These are phyloP conservation scores for Mustela lutreola DNA, from an alignment of 2,113 vertebrate genomes.

Conservation along the genomic window DNA sequence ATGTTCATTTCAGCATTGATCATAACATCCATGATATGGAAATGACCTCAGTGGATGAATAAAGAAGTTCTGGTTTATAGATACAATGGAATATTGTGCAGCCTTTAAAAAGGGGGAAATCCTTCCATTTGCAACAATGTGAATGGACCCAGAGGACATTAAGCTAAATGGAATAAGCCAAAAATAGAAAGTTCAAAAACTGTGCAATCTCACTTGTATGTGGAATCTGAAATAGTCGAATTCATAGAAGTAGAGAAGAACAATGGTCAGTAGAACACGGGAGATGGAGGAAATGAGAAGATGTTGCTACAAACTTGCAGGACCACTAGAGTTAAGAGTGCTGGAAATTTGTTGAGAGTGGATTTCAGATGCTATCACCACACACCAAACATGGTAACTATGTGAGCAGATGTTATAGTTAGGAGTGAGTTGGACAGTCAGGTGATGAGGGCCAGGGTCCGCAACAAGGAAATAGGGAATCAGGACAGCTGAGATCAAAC, in stretches of 20 bases:
- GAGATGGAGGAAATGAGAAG: too few species aligned
- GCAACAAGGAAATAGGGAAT: neutral
- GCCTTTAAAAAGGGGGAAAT: neutral
- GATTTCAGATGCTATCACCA: neutral
- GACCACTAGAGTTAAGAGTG: neutral
- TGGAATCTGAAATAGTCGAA: neutral
- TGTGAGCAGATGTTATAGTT: neutral
- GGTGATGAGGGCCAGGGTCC: neutral
- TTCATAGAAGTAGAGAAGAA: neutral
- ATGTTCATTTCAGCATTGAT: fast-evolving
- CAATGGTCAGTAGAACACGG: too few species aligned
- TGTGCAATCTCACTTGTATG: too few species aligned
- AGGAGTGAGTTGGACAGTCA: neutral
- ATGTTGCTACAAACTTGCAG: neutral
- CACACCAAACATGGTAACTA: neutral
- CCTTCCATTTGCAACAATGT: too few species aligned
- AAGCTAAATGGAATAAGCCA: neutral
- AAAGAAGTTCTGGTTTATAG: neutral
- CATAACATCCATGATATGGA: neutral
- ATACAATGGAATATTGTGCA: too few species aligned
- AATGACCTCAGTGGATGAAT: neutral
- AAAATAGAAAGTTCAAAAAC: neutral
- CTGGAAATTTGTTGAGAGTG: neutral
- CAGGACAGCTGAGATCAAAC: neutral
- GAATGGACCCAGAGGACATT: neutral